Base-by-base conservation (phyloP, 2,113 vertebrate genomes). In the Oreochromis spilurus region DNA sequence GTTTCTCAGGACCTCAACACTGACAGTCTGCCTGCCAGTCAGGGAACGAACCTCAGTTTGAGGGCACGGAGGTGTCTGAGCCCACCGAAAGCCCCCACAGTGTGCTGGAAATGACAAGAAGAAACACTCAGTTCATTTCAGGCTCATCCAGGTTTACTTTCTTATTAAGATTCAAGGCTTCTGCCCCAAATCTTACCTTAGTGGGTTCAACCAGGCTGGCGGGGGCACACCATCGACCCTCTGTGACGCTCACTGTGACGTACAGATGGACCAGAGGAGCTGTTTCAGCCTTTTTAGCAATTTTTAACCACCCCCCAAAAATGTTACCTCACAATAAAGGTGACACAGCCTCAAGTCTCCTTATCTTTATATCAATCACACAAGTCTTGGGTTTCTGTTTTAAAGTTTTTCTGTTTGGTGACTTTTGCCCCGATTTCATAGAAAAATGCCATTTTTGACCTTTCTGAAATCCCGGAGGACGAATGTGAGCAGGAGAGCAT, bases 1-100 rank as follows among this genome's bases (percentile, higher is more conserved):
- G 90, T 91, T 94, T 91, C 91, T 93, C 88, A 90, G 84, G 89
- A 93, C 92, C 88, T 92, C 79, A 70, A 31, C 3, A n/a, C 58
- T 58, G 81, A 77, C 85, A 67, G 75, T 85, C 86, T 87, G 79
- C 70, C 83, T 53, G 78, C 53, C 75, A 70, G 80, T 88, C 84
- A 89, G 55, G 65, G 84, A 60, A 65, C 29, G 11, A 48, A 54
- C 65, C 67, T 72, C 55, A 3, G 52, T 81, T 53, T 60, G 4
- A 82, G 34, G 72, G 81, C 29, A 31, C 13, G 0, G 24, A 21
- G 12, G 19, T 70, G 57, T 62, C 53, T 54, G 79, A 12, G 45
- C 13, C 19, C 55, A 36, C 45, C 36, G 11, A 34, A 52, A 31
- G 45, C 72, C 45, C 7, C 45, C 26, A n/a, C 16, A 31, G 70